A percentile compares a stretch with the other conserved stretches of the same genome.
Evolutionary conservation across 1,140 invertebrate genomes (phyloP).

Genomic region (Drosophila paulistorum): DNA sequence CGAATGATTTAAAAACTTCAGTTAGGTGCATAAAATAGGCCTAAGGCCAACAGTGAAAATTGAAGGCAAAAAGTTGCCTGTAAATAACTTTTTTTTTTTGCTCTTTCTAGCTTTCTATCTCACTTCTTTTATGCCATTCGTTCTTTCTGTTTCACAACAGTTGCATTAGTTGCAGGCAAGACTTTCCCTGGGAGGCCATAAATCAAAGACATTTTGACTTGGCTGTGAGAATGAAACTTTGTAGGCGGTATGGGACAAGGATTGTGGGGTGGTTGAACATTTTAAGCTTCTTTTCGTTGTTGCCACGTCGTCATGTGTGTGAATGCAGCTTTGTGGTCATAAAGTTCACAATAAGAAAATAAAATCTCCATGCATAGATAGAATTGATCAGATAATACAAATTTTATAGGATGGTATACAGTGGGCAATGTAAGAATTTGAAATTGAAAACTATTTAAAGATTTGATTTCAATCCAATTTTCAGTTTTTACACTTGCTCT

Average conservation of each 20-base stretch:
- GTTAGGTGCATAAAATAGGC: slow-evolving; percentile 42
- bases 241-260: slow-evolving; percentile 6
- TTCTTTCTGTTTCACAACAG: slow-evolving; percentile 27
- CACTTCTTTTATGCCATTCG: slow-evolving; percentile 43
- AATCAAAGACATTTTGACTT: slow-evolving; percentile 59
- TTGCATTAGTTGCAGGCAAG: slow-evolving; percentile 69
- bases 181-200: slow-evolving; percentile 46
- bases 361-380: slow-evolving; percentile 39
- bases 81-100: slow-evolving; percentile 67
- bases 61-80: slow-evolving; percentile 39
- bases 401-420: slow-evolving; percentile 40
- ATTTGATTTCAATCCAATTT: slow-evolving; percentile 7
- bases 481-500: neutral
- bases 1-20: slow-evolving; percentile 71
- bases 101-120: neutral
- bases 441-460: neutral
- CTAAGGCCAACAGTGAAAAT: slow-evolving; percentile 42
- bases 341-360: slow-evolving; percentile 51
- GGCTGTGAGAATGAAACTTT: slow-evolving; percentile 21
- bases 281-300: slow-evolving; percentile 70
- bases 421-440: neutral
- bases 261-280: slow-evolving; percentile 33
- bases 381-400: slow-evolving; percentile 38
- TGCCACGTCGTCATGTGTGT: slow-evolving; percentile 24
- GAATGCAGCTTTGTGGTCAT: slow-evolving; percentile 46